A percentile compares a stretch with the other conserved stretches of the same genome.
Evolutionary conservation across 2,888 invertebrate genomes (phyloP).

Genomic region (Ennomos quercinarius): DNA sequence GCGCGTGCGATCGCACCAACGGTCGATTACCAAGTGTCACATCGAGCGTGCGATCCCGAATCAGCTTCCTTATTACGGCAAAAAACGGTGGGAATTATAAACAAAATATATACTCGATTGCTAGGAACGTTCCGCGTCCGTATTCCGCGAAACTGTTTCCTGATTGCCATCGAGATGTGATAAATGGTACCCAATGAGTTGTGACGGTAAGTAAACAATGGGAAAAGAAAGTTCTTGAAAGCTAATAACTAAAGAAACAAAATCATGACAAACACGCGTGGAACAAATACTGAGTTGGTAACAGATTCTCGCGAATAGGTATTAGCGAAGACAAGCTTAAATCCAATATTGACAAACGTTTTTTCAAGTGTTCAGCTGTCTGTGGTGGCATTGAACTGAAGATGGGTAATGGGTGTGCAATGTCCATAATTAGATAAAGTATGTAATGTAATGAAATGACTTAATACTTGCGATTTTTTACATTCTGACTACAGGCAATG

Average conservation of each 20-base stretch:
- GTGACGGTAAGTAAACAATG: conserved; percentile 12
- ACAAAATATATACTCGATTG: conserved; percentile 42
- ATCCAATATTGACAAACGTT: conserved; percentile 26
- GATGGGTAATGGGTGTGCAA: conserved; percentile 17
- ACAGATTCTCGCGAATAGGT: conserved; percentile 17
- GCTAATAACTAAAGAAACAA: conserved; percentile 1
- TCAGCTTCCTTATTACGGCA: conserved; percentile 47
- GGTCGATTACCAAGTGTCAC: conserved; percentile 53
- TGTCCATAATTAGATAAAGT: conserved; percentile 9
- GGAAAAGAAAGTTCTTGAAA: conserved; percentile 26
- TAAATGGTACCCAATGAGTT: conserved; percentile 9
- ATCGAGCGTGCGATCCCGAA: conserved; percentile 44
- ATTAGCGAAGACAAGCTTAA: conserved; percentile 13
- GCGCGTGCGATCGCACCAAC: conserved; percentile 54
- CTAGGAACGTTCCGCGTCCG: conserved; percentile 57
- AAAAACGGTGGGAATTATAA: conserved; percentile 46
- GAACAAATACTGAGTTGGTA: conserved; percentile 13
- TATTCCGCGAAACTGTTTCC: conserved; percentile 45
- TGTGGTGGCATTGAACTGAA: conserved; percentile 34
- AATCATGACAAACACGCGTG: conserved; percentile 16
- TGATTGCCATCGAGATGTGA: conserved; percentile 37
- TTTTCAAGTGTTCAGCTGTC: conserved; percentile 18
- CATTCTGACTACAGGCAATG: too few relatives aligned
- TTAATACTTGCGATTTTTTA: not conserved
- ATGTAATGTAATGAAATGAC: conserved; percentile 3